Percentiles rank a stretch among this genome's conserved stretches.
phyloP scores from a whole-genome alignment of 2,113 vertebrate genomes.

The Percopsis transmontana region DNA sequence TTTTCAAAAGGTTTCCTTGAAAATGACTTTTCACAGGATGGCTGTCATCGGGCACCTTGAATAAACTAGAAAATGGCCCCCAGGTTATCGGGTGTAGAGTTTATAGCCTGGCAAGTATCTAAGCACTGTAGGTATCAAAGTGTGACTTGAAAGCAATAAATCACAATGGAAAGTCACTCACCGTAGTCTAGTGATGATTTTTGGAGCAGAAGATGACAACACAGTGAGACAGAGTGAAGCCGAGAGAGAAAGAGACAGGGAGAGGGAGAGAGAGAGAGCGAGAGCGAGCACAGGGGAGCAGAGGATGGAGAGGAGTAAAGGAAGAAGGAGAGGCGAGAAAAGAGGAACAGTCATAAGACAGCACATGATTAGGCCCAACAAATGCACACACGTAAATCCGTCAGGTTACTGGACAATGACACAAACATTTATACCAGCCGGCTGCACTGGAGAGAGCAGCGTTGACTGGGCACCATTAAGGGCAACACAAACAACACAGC shows the following conservation, averaged over 20 bases:
- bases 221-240: slow-evolving; percentile 13
- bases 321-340: slow-evolving; percentile 19
- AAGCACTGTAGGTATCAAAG: not conserved
- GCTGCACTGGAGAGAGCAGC: not conserved
- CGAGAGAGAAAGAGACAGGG: not conserved
- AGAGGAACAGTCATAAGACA: slow-evolving; percentile 53
- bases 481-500: not conserved
- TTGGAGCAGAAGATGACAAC: slow-evolving; percentile 49
- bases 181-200: slow-evolving; percentile 70
- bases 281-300: slow-evolving; percentile 11
- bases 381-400: slow-evolving; percentile 17
- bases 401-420: slow-evolving; percentile 8
- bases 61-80: no score
- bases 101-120: not conserved
- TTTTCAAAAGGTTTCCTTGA: not conserved
- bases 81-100: no score
- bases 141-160: not conserved
- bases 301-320: slow-evolving; percentile 8
- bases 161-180: slow-evolving; percentile 65
- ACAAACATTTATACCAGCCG: slow-evolving; percentile 5
- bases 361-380: slow-evolving; percentile 32
- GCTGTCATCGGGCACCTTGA: no score
- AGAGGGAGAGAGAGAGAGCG: slow-evolving; percentile 4
- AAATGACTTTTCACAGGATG: not conserved
- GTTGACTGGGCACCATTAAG: not conserved